Percentiles rank a stretch among this genome's conserved stretches.
phyloP scores from a whole-genome alignment of 2,888 invertebrate genomes.

The Drosophila algonquin region DNA sequence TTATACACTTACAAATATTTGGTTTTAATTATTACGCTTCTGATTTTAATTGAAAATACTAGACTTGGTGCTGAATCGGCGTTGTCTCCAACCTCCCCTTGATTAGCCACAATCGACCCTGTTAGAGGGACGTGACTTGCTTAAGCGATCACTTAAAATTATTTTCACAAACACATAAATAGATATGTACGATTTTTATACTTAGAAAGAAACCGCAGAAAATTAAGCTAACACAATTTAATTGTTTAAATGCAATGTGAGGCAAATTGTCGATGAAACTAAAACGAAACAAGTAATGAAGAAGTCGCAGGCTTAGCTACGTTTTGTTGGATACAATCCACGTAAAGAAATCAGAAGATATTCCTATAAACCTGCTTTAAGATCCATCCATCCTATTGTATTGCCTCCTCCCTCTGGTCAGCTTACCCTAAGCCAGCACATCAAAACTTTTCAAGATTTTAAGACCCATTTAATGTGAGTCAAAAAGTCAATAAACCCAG shows the following conservation, averaged over 20 bases:
- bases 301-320: no score
- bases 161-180: not conserved
- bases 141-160: constrained; percentile 35
- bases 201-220: not conserved
- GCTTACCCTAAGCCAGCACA: constrained; percentile 31
- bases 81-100: constrained; percentile 70
- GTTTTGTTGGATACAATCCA: not conserved
- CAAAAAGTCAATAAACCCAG: constrained; percentile 58
- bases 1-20: constrained; percentile 58
- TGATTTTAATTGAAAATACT: constrained; percentile 49
- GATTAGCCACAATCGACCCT: constrained; percentile 56
- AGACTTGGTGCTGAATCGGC: constrained; percentile 51
- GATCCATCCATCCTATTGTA: constrained; percentile 2
- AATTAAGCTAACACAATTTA: constrained; percentile 4
- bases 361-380: constrained; percentile 9
- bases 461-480: constrained; percentile 44
- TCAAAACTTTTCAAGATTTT: constrained; percentile 41
- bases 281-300: no score
- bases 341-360: not conserved
- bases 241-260: not conserved
- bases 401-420: constrained; percentile 12
- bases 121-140: constrained; percentile 70
- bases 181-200: not conserved
- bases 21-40: constrained; percentile 36
- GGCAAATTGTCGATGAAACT: not conserved